phyloP scores from a whole-genome alignment of 2,888 invertebrate genomes.

The Atethmia centrago region DNA sequence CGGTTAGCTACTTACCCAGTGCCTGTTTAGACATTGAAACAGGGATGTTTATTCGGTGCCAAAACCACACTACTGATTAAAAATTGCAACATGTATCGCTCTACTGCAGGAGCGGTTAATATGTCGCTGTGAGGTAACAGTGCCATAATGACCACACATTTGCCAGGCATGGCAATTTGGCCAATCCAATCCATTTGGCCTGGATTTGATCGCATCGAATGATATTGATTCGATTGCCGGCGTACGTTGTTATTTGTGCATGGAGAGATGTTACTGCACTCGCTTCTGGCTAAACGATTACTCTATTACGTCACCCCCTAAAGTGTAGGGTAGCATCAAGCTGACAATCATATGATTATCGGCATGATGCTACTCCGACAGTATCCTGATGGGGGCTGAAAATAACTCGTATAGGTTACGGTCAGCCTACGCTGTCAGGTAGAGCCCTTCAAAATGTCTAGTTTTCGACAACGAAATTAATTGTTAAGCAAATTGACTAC shows the following conservation, averaged over 20 bases:
- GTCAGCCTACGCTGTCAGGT: too few relatives aligned
- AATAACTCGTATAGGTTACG: not conserved
- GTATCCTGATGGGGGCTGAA: not conserved
- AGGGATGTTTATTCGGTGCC: not conserved
- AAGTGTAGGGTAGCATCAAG: not conserved
- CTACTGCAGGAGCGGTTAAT: not conserved
- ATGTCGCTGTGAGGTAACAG: constrained; percentile 17
- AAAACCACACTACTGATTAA: constrained; percentile 16
- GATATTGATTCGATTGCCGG: constrained; percentile 30
- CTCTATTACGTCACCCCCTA: too few relatives aligned
- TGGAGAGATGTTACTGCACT: not conserved
- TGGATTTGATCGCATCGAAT: constrained; percentile 38
- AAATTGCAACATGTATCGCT: not conserved
- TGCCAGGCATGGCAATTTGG: constrained; percentile 39
- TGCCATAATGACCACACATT: constrained; percentile 32
- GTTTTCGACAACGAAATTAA: too few relatives aligned
- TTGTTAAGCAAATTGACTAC: too few relatives aligned
- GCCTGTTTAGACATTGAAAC: not conserved
- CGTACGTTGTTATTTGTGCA: constrained; percentile 25
- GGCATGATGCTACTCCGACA: not conserved
- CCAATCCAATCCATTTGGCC: constrained; percentile 48
- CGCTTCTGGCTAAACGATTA: not conserved
- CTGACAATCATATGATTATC: not conserved
- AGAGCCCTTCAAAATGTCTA: too few relatives aligned
- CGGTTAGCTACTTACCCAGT: not conserved